These are phyloP conservation scores for Linhomoeus sp. DNA, from an alignment of 2,888 invertebrate genomes.

Conservation along the genomic window DNA sequence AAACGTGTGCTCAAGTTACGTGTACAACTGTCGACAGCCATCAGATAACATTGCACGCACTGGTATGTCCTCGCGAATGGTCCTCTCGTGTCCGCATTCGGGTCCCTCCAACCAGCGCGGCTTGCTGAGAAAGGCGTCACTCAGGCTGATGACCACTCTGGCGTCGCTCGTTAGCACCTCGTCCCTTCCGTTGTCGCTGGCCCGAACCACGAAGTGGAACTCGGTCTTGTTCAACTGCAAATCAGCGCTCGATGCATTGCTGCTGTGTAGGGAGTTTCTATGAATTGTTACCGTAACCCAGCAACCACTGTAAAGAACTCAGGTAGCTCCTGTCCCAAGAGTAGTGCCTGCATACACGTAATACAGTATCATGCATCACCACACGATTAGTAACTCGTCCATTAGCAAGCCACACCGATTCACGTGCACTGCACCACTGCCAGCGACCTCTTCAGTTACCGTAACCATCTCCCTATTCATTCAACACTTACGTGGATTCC, in stretches of 20 bases:
- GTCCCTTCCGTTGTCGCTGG: constrained; percentile 49
- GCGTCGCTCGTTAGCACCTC: neutral
- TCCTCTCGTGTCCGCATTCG: constrained; percentile 12
- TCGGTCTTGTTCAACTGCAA: constrained; percentile 8
- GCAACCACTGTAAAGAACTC: neutral
- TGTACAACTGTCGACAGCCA: too few species aligned
- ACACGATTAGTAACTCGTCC: too few species aligned
- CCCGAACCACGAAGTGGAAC: constrained; percentile 45
- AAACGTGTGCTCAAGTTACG: constrained; percentile 1
- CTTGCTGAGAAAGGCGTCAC: constrained; percentile 14
- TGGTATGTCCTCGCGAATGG: constrained; percentile 15
- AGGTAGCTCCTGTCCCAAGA: too few species aligned
- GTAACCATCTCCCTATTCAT: too few species aligned
- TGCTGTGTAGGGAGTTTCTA: too few species aligned
- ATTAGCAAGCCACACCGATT: too few species aligned
- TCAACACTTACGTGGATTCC: too few species aligned
- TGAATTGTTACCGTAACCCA: neutral
- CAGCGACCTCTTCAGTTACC: too few species aligned
- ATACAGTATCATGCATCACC: too few species aligned
- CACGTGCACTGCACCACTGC: too few species aligned
- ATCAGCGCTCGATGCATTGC: too few species aligned
- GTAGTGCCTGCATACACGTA: too few species aligned
- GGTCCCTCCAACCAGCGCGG: constrained; percentile 18
- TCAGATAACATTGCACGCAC: constrained; percentile 4
- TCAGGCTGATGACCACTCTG: constrained; percentile 9